Conservation (phyloP, 2,113 vertebrate genomes). For the Alethe diademata region DNA sequence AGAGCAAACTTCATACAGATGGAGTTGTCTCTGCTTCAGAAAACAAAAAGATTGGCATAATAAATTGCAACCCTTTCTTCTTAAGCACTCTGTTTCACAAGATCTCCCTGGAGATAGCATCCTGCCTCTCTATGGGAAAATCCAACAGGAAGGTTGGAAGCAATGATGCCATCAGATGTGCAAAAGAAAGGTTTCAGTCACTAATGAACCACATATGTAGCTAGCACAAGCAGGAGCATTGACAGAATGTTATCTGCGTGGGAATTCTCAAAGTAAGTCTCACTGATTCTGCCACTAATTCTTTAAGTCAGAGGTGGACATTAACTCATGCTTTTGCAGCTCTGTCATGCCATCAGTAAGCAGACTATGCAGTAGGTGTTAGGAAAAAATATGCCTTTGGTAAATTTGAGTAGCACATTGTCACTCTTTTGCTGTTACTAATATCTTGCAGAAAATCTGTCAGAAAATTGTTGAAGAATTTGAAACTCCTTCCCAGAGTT, state of each 20-base stretch:
- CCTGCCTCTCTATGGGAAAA: not conserved
- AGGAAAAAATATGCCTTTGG: not conserved
- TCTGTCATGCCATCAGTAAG: not conserved
- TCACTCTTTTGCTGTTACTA: not conserved
- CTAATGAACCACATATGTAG: not conserved
- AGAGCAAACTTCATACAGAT: not conserved
- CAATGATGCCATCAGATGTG: not conserved
- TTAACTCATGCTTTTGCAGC: not conserved
- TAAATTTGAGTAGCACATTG: not conserved
- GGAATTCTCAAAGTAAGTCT: not conserved
- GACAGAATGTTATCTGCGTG: not conserved
- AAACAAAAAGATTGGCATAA: not conserved
- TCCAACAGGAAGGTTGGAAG: not conserved
- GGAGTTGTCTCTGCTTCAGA: not conserved
- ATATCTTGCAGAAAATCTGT: not conserved
- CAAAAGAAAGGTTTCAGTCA: not conserved
- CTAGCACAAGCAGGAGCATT: not conserved
- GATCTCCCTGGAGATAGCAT: not conserved
- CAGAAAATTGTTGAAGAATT: not conserved
- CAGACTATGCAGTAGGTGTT: not conserved
- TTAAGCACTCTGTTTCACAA: not conserved
- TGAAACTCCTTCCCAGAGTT: not conserved
- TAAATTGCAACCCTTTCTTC: not conserved
- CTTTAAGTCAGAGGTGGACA: not conserved
- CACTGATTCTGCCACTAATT: not conserved